Evolutionary conservation across 2,888 invertebrate genomes (phyloP), one percentile per base, ranked within the genome.

Genomic region (Luffia ferchaultella): DNA sequence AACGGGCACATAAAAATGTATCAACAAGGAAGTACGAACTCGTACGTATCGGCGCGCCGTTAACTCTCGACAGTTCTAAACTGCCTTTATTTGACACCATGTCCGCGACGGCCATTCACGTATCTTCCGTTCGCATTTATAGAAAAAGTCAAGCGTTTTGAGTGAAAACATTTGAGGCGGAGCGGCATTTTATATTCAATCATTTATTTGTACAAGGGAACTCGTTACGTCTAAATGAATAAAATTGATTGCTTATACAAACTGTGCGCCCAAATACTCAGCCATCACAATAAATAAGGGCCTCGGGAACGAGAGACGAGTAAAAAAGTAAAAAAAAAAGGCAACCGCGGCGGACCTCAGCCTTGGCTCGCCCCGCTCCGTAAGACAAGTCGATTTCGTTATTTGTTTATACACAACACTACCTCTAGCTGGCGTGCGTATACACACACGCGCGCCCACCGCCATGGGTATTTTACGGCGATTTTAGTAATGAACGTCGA

Each of bases 161-260:
- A 64, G 64, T 64, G 61, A 64, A 59, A 68, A 67, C 67, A 66
- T 45, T 59, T 56, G 54, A 57, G 59, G 63, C 64, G 62, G 62
- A 65, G 67, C 62, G 67, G 68, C 63, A 66, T 68, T 67, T 67
- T 65, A 69, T 64, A 64, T 74, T 71, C 62, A 71, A 67, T 77
- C 71, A 76, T 78, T 76, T 77, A 76, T 80, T 80, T 78, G 67
- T 77, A 73, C 64, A 69, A 68, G 66, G 64, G 67, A 75, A 74
- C 73, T 69, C 70, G 78, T 68, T 73, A 65, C 72, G 70, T 76
- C 78, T 79, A 79, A 82, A 83, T 80, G 79, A 82, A 82, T 80
- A 78, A 83, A 83, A 82, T 83, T 83, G 83, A 83, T 83, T 82
- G 80, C 80, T 79, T 80, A 80, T 79, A 82, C 80, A 82, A 80